Evolutionary conservation across 1,140 invertebrate species (phyloP), one percentile per base, ranked within the genome.

Genomic region (Aphaenogaster rudis): DNA sequence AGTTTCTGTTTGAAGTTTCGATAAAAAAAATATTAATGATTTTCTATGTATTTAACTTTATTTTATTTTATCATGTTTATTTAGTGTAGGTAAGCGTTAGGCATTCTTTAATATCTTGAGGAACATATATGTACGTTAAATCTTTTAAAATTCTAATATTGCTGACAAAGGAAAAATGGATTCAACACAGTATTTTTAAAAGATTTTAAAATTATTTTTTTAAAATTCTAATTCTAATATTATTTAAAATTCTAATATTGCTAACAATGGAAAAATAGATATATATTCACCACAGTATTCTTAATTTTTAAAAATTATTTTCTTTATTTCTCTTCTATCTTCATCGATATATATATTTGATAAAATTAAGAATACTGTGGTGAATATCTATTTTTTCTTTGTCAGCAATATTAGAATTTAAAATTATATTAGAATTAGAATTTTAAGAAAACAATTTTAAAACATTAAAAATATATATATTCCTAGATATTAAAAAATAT

Each of bases 11-110:
- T 57, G 2, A 59, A 57, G 8, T 17, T 42, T 52, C 15, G 21
- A 13, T 33, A 67, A 17, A 15, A n/a, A n/a, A 28, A 21, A 17
- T 33, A 28, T 77, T 39, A 54, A 74, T n/a, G 0, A 28, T 63
- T 61, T 39, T 6, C 13, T 52, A 17, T 21, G 50, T 8, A 54
- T n/a, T 67, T 67, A 45, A 67, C 13, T n/a, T 42, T 13, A 67
- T 67, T 67, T 67, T 8, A 9, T 66, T 66, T 3, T 67, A 67
- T 21, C 64, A 66, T 11, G 45, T 66, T 66, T 42, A 66, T 66
- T 66, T 66, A 39, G 7, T 7, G 8, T 17, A 39, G 17, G 6
- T 11, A 61, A 54, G 9, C 28, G 28, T 59, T 21, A 66, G 21
- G 17, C 2, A n/a, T 42, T 33, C 15, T 78, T 78, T 33, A 61